Conservation (phyloP, 2,797 vertebrate species). For the Falco naumanni region DNA sequence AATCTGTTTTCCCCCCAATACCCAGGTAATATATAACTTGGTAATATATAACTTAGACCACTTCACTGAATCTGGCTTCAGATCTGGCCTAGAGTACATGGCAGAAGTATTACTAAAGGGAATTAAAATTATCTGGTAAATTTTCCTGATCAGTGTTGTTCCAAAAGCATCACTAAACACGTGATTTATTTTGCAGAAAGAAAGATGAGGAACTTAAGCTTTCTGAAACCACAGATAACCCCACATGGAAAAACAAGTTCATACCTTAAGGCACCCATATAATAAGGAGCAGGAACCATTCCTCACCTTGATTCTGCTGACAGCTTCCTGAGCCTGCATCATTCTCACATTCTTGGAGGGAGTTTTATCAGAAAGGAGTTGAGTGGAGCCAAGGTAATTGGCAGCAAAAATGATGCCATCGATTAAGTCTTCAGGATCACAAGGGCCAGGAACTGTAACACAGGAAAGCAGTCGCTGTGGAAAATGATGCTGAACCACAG, state of each 20-base stretch:
- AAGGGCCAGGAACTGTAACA: slow-evolving; percentile 92
- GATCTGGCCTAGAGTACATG: background rate
- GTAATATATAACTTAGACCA: background rate
- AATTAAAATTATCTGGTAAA: background rate
- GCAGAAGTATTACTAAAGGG: background rate
- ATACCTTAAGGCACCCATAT: background rate
- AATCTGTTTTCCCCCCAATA: background rate
- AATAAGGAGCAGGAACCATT: background rate
- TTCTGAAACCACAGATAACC: background rate
- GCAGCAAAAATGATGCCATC: slow-evolving; percentile 98
- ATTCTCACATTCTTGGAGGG: slow-evolving; percentile 97
- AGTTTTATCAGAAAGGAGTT: slow-evolving; percentile 96
- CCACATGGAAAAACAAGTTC: background rate
- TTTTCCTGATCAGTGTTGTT: background rate
- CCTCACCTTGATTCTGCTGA: slow-evolving; percentile 95
- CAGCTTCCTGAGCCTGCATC: slow-evolving; percentile 98
- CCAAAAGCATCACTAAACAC: background rate
- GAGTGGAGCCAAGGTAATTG: slow-evolving; percentile 96
- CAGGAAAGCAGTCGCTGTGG: slow-evolving; percentile 26
- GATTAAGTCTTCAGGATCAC: slow-evolving; percentile 96
- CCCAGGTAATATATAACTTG: background rate
- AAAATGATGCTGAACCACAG: background rate
- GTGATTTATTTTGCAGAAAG: background rate
- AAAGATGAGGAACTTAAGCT: background rate
- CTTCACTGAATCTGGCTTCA: background rate